Evolutionary conservation across 2,888 invertebrate species (phyloP), one percentile per base, ranked within the genome.

Genomic region (Gortyna flavago): DNA sequence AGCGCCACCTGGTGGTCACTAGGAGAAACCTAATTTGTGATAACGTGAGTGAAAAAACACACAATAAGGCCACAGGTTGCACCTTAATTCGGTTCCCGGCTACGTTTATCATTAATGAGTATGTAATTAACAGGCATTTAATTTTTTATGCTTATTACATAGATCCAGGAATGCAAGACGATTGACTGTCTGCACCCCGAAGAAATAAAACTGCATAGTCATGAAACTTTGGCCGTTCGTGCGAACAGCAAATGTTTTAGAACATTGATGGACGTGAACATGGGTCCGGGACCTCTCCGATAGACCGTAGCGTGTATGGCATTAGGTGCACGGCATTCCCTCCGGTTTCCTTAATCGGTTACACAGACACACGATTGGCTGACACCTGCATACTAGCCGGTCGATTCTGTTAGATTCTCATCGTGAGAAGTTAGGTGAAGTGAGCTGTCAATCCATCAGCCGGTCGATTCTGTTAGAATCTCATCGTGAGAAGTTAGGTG

Each of bases 131-230:
- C 29, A 18, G 0, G 3, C 6, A 35, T 77, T 79, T 71, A 80
- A 9, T 74, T 44, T 67, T 74, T 80, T 44, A 80, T 35, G 29
- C 2, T 59, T 66, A 0, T 35, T 44, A n/a, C 25, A 54, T 21
- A 72, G 44, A 25, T 35, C 18, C 21, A 51, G 2, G 35, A 29
- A 44, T 48, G 16, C 54, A 54, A 74, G 61, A 61, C 11, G 35
- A 38, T 74, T 72, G 21, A 78, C 57, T 41, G 35, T 44, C 21
- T 80, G 21, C 38, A 61, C 29, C 1, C 54, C 21, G 61, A 61
- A 74, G 74, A 80, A 65, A 16, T 29, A 18, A 77, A 74, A 80
- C 61, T 68, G 29, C 13, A 13, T 48, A 48, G 16, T 76, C n/a
- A 44, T 59, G 8, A 6, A 72, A 59, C 6, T 35, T 54, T 32